Evolutionary conservation across 1,140 invertebrate genomes (phyloP).

Genomic region (Zophobas atratus): DNA sequence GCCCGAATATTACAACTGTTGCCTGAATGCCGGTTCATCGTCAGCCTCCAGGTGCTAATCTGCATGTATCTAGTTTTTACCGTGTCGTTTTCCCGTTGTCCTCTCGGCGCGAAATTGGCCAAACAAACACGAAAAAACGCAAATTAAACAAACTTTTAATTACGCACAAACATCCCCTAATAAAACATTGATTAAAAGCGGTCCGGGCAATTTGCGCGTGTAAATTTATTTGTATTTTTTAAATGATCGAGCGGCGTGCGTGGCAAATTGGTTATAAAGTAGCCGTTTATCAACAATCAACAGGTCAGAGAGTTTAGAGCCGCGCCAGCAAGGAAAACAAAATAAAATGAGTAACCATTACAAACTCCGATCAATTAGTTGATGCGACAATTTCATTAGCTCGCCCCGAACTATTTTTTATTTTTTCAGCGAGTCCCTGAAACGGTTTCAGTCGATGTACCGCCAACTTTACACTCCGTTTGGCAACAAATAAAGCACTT

Average conservation of each 20-base stretch:
- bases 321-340: conserved; percentile 46
- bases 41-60: not conserved
- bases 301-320: conserved; percentile 48
- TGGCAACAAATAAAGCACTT: conserved; percentile 39
- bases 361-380: conserved; percentile 46
- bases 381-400: conserved; percentile 49
- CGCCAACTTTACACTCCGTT: conserved; percentile 36
- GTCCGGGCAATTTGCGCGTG: conserved; percentile 28
- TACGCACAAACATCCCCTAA: conserved; percentile 27
- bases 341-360: conserved; percentile 41
- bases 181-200: conserved; percentile 37
- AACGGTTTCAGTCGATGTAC: conserved; percentile 19
- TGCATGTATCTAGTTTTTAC: not conserved
- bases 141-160: conserved; percentile 40
- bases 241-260: conserved; percentile 29
- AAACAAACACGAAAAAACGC: conserved; percentile 18
- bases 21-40: not conserved
- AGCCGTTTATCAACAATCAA: conserved; percentile 52
- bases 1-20: no score
- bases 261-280: conserved; percentile 51
- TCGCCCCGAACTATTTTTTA: conserved; percentile 18
- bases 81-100: conserved; percentile 19
- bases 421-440: conserved; percentile 4
- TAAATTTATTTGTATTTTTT: conserved; percentile 42
- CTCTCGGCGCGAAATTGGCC: not conserved